Conservation (phyloP, 2,797 vertebrate species). For the Macroramphosus scolopax region DNA sequence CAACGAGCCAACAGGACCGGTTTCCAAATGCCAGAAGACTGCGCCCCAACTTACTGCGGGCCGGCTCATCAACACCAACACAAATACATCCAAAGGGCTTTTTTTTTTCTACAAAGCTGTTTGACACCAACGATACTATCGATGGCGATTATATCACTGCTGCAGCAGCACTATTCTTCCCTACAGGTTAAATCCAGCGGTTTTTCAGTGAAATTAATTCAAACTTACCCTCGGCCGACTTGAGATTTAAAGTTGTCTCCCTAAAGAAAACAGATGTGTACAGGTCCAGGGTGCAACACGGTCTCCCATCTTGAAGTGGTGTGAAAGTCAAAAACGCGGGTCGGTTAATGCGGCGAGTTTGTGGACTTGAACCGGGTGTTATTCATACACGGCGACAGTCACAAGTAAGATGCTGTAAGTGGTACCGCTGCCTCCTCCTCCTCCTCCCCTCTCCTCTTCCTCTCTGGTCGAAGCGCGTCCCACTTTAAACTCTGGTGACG, state of each 20-base stretch:
- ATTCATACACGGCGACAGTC: background rate
- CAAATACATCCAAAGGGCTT: background rate
- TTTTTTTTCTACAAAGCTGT: slow-evolving; percentile 20
- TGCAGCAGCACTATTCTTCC: slow-evolving; percentile 26
- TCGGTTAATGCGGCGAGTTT: slow-evolving; percentile 7
- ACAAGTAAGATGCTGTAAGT: slow-evolving; percentile 33
- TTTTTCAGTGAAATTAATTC: background rate
- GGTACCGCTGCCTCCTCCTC: slow-evolving; percentile 13
- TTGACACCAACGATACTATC: background rate
- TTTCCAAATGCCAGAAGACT: slow-evolving; percentile 13
- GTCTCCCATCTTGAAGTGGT: slow-evolving; percentile 22
- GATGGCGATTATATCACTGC: slow-evolving; percentile 8
- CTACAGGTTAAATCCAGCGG: slow-evolving; percentile 12
- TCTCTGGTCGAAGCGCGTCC: slow-evolving; percentile 75
- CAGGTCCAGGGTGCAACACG: slow-evolving; percentile 20
- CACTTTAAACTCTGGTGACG: slow-evolving; percentile 84
- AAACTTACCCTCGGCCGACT: slow-evolving; percentile 57
- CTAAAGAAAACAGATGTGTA: slow-evolving; percentile 13
- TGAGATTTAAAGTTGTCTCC: slow-evolving; percentile 47
- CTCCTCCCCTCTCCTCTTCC: slow-evolving; percentile 50
- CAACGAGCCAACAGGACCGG: slow-evolving; percentile 25
- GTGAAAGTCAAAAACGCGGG: slow-evolving; percentile 2
- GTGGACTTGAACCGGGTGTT: slow-evolving; percentile 15
- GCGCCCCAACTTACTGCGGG: slow-evolving; percentile 45
- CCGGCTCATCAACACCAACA: slow-evolving; percentile 16